Conservation (phyloP, 1,140 invertebrate species). For the Brachionus rotundiformis region DNA sequence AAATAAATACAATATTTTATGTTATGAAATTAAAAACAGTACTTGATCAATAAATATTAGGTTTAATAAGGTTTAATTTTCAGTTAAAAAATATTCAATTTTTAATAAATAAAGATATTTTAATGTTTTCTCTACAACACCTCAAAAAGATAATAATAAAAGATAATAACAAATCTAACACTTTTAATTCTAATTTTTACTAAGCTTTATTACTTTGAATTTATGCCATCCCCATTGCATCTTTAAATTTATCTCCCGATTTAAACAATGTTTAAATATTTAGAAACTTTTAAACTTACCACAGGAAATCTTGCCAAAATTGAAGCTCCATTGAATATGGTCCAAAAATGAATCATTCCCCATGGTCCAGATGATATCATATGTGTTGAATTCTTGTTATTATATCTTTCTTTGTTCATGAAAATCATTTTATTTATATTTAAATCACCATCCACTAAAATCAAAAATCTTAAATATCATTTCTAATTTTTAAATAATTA, state of each 20-base stretch:
- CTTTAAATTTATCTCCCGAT: not conserved
- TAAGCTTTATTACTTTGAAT: slow-evolving; percentile 33
- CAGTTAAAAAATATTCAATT: too few species aligned
- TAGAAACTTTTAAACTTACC: slow-evolving; percentile 55
- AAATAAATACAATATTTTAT: too few species aligned
- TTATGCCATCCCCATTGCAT: slow-evolving; percentile 32
- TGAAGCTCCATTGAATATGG: slow-evolving; percentile 60
- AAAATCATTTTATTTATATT: slow-evolving; percentile 61
- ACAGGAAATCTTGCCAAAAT: slow-evolving; percentile 61
- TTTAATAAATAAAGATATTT: too few species aligned
- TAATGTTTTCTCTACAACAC: too few species aligned
- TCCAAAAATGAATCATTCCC: slow-evolving; percentile 64
- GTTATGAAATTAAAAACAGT: too few species aligned
- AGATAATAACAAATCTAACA: too few species aligned
- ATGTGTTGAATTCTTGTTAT: slow-evolving; percentile 58
- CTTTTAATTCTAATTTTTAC: not conserved
- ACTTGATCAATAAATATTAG: too few species aligned
- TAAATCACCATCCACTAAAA: slow-evolving; percentile 62
- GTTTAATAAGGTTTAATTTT: too few species aligned
- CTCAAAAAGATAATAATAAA: not conserved
- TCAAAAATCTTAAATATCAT: too few species aligned
- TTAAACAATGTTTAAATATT: not conserved
- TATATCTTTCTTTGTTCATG: slow-evolving; percentile 57
- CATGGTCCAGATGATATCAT: slow-evolving; percentile 62
- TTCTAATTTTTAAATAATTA: not conserved